phyloP scores from a whole-genome alignment of 2,797 vertebrate genomes.

The Vipera latastei region DNA sequence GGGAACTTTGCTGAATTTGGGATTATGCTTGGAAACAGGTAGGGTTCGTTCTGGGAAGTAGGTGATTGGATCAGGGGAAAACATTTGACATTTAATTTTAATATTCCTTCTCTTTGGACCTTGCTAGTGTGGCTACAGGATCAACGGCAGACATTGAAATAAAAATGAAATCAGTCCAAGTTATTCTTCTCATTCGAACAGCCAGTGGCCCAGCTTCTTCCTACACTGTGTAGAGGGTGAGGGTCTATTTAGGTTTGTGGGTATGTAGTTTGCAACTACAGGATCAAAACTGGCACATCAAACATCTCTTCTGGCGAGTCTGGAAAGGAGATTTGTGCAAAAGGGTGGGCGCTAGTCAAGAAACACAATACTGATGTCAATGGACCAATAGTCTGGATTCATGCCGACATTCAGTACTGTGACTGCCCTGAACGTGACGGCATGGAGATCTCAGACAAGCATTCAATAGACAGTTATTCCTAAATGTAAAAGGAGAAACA shows the following conservation, averaged over 20 bases:
- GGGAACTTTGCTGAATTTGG: slow-evolving; percentile 37
- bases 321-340: neutral
- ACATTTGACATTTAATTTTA: neutral
- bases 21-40: slow-evolving; percentile 63
- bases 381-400: neutral
- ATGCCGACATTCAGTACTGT: neutral
- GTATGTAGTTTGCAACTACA: neutral
- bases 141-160: neutral
- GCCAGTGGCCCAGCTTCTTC: neutral
- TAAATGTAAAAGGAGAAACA: neutral
- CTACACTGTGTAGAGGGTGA: neutral
- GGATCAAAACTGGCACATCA: neutral
- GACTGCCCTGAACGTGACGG: neutral
- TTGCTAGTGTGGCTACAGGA: neutral
- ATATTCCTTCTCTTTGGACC: no score
- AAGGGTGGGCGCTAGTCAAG: neutral
- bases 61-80: neutral
- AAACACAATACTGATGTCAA: neutral
- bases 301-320: neutral
- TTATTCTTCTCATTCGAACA: neutral
- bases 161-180: neutral
- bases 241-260: rapidly evolving
- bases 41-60: slow-evolving; percentile 14
- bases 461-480: neutral
- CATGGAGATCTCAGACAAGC: neutral